Evolutionary conservation across 2,888 invertebrate genomes (phyloP).

Genomic region (Papilio protenor): DNA sequence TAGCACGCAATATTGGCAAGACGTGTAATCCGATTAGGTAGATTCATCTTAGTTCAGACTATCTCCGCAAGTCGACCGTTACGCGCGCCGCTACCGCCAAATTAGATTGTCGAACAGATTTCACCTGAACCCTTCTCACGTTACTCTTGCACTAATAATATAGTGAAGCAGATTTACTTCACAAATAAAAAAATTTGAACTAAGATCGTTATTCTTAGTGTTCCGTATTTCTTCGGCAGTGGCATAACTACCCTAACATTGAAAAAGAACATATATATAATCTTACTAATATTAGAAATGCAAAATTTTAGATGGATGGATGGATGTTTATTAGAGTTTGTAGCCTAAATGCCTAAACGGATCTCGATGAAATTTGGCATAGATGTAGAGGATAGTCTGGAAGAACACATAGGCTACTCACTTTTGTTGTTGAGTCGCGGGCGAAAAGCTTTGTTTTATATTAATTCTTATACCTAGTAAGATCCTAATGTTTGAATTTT

Average conservation of each 20-base stretch:
- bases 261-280: too few relatives aligned
- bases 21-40: conserved; percentile 73
- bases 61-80: conserved; percentile 51
- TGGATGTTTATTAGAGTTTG: too few relatives aligned
- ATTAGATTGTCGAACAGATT: conserved; percentile 38
- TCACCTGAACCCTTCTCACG: conserved; percentile 30
- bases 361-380: too few relatives aligned
- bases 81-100: conserved; percentile 28
- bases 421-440: too few relatives aligned
- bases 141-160: conserved; percentile 19
- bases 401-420: too few relatives aligned
- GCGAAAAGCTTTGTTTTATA: neutral
- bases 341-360: too few relatives aligned
- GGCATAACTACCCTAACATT: too few relatives aligned
- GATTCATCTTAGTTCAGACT: conserved; percentile 52
- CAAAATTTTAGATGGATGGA: too few relatives aligned
- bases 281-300: too few relatives aligned
- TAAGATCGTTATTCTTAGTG: neutral
- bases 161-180: neutral
- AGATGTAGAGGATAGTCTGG: too few relatives aligned
- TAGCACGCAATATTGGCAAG: conserved; percentile 65
- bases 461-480: neutral
- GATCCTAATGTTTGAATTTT: neutral
- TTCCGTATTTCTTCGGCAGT: neutral
- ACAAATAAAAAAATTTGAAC: neutral